A percentile compares a stretch with the other conserved stretches of the same genome.
These are phyloP conservation scores for Halcyon senegalensis DNA, from an alignment of 2,113 vertebrate genomes.

Conservation along the genomic window DNA sequence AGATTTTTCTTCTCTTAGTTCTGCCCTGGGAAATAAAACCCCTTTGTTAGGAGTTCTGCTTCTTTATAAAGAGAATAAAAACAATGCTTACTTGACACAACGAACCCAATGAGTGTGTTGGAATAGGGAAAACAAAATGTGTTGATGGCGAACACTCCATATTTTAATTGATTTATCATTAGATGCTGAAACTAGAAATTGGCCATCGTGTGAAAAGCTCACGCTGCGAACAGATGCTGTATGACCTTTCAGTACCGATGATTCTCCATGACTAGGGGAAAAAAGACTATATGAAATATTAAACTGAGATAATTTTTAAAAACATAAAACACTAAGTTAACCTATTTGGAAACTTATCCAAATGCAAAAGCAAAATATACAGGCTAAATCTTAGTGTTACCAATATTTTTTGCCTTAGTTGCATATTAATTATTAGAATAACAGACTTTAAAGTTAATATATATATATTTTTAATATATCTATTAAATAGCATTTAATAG, in stretches of 20 bases:
- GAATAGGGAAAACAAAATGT: conserved; percentile 86
- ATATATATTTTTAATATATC: no score
- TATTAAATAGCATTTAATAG: not conserved
- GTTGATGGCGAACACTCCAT: conserved; percentile 85
- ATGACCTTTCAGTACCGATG: conserved; percentile 87
- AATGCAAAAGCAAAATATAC: not conserved
- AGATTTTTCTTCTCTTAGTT: not conserved
- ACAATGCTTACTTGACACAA: conserved; percentile 86
- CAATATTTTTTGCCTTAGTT: not conserved
- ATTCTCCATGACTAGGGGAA: conserved; percentile 83
- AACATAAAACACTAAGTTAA: not conserved
- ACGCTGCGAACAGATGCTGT: conserved; percentile 88
- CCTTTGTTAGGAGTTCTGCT: not conserved
- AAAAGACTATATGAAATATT: not conserved
- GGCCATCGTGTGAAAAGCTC: conserved; percentile 86
- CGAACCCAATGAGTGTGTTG: conserved; percentile 92
- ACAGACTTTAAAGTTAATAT: not conserved
- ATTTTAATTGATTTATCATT: conserved; percentile 94
- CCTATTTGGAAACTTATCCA: not conserved
- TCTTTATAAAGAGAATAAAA: not conserved
- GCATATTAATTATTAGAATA: not conserved
- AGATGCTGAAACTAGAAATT: conserved; percentile 86
- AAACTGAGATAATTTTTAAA: not conserved
- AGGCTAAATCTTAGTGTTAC: not conserved
- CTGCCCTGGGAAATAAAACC: not conserved